Conservation (phyloP, 2,888 invertebrate species). For the Drosophila kuntzei region DNA sequence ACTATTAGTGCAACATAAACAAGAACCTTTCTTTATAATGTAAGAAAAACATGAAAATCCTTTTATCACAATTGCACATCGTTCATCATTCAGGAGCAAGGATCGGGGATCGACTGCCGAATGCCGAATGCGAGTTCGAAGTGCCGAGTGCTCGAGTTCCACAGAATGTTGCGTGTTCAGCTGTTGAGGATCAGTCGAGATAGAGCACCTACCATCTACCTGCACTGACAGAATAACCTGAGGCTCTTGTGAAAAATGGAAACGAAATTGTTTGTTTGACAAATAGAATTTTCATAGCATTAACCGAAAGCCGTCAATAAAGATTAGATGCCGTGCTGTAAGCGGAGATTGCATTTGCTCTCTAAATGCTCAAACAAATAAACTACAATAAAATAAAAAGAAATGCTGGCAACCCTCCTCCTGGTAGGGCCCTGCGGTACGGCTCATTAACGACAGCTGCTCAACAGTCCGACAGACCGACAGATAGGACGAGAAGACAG, state of each 20-base stretch:
- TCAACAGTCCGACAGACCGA: conserved; percentile 48
- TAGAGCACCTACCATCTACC: conserved; percentile 46
- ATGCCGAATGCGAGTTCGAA: neutral
- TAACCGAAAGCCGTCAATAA: conserved; percentile 65
- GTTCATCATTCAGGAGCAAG: conserved; percentile 38
- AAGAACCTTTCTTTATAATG: conserved; percentile 39
- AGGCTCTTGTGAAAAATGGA: conserved; percentile 41
- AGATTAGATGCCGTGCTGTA: conserved; percentile 65
- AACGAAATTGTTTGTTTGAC: conserved; percentile 75
- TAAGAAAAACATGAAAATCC: conserved; percentile 69
- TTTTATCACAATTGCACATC: conserved; percentile 60
- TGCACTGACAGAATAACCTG: conserved; percentile 50
- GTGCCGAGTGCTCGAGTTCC: conserved; percentile 39
- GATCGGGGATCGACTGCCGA: neutral
- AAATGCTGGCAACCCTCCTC: conserved; percentile 33
- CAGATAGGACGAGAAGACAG: conserved; percentile 8
- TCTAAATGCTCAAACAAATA: conserved; percentile 36
- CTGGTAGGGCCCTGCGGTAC: conserved; percentile 24
- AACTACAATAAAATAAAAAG: conserved; percentile 13
- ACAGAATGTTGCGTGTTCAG: conserved; percentile 57
- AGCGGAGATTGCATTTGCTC: conserved; percentile 74
- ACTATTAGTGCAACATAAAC: conserved; percentile 28
- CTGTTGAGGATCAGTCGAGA: conserved; percentile 56
- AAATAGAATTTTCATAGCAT: conserved; percentile 67
- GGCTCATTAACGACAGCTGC: conserved; percentile 79